Base-by-base conservation (phyloP, 92 coral and sea anemone genomes). In the Montipora capitata region DNA sequence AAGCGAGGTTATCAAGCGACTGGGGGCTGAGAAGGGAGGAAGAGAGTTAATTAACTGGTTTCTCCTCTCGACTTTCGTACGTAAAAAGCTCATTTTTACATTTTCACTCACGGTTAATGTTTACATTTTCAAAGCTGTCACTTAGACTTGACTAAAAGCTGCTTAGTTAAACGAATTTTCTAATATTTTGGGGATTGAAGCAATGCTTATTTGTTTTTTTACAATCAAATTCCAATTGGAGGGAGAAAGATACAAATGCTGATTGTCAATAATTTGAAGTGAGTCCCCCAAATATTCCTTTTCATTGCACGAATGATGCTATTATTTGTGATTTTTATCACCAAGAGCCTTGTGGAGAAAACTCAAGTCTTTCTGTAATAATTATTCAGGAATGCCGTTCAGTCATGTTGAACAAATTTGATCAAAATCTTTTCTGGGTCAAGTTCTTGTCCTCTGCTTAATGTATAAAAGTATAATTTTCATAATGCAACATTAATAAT, bases 381-480 rank as follows among this genome's bases (percentile, higher is more conserved):
- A 20, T 48, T 48, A 45, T 27, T 27, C 35, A 27, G 35, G 0
- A 66, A 65, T 79, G 44, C 48, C 44, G 18, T 10, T 42, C 63
- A 12, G 85, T 77, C 67, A 65, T 68, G 77, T 81, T 81, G 85
- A 68, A 81, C 77, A 68, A 72, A 68, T 81, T 81, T 69, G 85
- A 81, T 48, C 78, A 61, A 83, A 69, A 58, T 68, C 20, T 83
- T 59, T 72, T 62, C 58, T 72, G 79, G 72, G 71, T 41, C 38
- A 27, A 83, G 35, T 13, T n/a, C 44, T 72, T 57, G 78, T 57
- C 79, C 79, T n/a, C 43, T 43, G 79, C 72, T 45, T 72, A 58
- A 56, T 83, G 79, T 83, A 72, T 40, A 73, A 72, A 83, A 83
- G 71, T 83, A 72, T 72, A 72, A 63, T 83, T 83, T 83, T 83